Evolutionary conservation across 2,888 invertebrate species (phyloP).

Genomic region (Polydrusus cervinus): DNA sequence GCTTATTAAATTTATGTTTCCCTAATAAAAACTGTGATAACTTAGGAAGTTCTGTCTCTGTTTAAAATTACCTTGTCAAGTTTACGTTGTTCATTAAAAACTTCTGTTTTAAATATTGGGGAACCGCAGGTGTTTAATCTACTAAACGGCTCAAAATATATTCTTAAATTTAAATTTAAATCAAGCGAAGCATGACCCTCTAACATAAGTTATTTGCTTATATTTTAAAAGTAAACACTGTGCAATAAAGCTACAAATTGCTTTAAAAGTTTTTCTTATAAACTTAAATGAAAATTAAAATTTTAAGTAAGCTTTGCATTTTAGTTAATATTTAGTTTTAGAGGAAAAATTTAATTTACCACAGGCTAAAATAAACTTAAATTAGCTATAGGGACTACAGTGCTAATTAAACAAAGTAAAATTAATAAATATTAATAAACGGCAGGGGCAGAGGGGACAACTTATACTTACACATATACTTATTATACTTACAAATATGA

Average conservation of each 20-base stretch:
- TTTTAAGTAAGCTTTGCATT: background rate
- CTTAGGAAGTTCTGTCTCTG: slow-evolving; percentile 21
- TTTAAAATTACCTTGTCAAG: slow-evolving; percentile 44
- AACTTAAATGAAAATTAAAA: background rate
- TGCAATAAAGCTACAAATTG: background rate
- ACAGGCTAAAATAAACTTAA: too few relatives aligned
- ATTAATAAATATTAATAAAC: too few relatives aligned
- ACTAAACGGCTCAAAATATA: slow-evolving; percentile 44
- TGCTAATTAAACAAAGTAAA: too few relatives aligned
- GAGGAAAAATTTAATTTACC: background rate
- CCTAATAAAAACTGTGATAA: slow-evolving; percentile 13
- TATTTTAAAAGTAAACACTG: slow-evolving; percentile 24
- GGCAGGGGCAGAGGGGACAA: too few relatives aligned
- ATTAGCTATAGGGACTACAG: too few relatives aligned
- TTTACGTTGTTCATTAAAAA: slow-evolving; percentile 50
- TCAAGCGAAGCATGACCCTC: slow-evolving; percentile 34
- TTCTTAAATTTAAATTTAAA: slow-evolving; percentile 44
- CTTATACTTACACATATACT: too few relatives aligned
- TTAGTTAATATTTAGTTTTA: background rate
- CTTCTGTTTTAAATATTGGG: slow-evolving; percentile 46
- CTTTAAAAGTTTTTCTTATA: background rate
- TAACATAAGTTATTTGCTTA: slow-evolving; percentile 9
- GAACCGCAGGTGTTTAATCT: slow-evolving; percentile 50
- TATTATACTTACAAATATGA: too few relatives aligned
- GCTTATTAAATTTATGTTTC: background rate